Percentiles rank a stretch among this genome's conserved stretches.
These are phyloP conservation scores for Pachydiplax longipennis DNA, from an alignment of 2,888 invertebrate genomes.

Conservation along the genomic window DNA sequence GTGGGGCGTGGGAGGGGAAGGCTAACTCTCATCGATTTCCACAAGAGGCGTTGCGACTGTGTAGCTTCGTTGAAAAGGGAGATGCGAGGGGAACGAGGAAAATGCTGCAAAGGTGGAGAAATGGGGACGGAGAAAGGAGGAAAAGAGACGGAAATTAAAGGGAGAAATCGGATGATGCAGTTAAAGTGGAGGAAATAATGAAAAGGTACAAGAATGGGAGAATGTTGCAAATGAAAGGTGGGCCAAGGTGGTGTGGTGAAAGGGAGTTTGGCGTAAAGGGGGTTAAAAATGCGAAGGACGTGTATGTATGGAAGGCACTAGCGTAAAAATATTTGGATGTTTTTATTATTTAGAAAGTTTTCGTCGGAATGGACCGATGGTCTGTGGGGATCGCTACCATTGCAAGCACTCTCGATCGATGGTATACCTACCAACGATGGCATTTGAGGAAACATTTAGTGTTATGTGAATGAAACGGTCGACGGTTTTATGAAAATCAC, in stretches of 20 bases:
- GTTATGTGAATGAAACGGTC: too few species aligned
- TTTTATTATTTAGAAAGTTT: too few species aligned
- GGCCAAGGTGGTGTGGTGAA: not conserved
- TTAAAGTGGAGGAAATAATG: not conserved
- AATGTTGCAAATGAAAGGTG: not conserved
- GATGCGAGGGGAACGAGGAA: not conserved
- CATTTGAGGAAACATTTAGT: too few species aligned
- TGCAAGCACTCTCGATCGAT: too few species aligned
- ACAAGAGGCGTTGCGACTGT: conserved; percentile 26
- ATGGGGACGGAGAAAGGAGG: not conserved
- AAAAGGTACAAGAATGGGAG: not conserved
- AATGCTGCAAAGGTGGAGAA: not conserved
- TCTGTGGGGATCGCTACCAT: too few species aligned
- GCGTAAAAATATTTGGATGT: too few species aligned
- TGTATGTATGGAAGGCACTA: too few species aligned
- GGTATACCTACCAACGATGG: too few species aligned
- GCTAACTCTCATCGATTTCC: conserved; percentile 24
- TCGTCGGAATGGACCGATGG: too few species aligned
- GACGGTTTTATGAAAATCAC: too few species aligned
- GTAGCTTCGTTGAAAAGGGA: not conserved
- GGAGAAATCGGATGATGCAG: not conserved
- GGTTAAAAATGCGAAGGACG: too few species aligned
- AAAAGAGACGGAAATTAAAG: not conserved
- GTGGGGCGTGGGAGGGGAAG: not conserved
- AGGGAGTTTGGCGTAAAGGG: not conserved